These are phyloP conservation scores for Epinotia demarniana DNA, from an alignment of 2,888 invertebrate genomes.

Conservation along the genomic window DNA sequence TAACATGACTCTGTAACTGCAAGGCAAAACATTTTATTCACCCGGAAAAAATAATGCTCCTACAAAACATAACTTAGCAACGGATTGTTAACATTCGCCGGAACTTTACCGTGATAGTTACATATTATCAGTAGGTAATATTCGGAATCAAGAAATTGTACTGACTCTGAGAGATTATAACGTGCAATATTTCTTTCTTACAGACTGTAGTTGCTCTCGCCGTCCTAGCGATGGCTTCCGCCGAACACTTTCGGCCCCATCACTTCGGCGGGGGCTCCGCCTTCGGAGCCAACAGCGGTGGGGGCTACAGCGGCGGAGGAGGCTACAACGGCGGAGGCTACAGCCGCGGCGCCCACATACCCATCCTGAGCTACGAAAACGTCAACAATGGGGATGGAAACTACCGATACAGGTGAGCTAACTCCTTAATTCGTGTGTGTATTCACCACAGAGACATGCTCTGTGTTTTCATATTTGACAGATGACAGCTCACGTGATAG, in stretches of 20 bases:
- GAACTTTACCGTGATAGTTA: not conserved
- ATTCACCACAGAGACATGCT: too few species aligned
- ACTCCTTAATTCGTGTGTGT: too few species aligned
- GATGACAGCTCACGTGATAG: too few species aligned
- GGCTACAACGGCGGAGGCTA: slow-evolving; percentile 42
- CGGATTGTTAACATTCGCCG: not conserved
- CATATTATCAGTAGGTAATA: not conserved
- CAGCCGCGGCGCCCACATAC: slow-evolving; percentile 75
- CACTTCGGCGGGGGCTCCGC: slow-evolving; percentile 15
- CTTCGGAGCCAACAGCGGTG: not conserved
- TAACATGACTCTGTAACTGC: not conserved
- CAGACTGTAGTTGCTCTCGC: slow-evolving; percentile 59
- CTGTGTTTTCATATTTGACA: too few species aligned
- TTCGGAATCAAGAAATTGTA: not conserved
- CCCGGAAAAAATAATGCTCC: not conserved
- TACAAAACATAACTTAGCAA: slow-evolving; percentile 11
- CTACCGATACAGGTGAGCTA: slow-evolving; percentile 84
- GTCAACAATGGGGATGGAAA: slow-evolving; percentile 86
- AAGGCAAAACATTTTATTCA: not conserved
- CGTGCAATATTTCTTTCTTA: not conserved
- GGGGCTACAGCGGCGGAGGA: slow-evolving; percentile 48
- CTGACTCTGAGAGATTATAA: not conserved
- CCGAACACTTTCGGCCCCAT: slow-evolving; percentile 54
- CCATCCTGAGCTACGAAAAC: slow-evolving; percentile 85
- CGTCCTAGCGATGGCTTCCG: slow-evolving; percentile 56